phyloP scores from a whole-genome alignment of 1,140 invertebrate genomes.

The Orchesella cincta region DNA sequence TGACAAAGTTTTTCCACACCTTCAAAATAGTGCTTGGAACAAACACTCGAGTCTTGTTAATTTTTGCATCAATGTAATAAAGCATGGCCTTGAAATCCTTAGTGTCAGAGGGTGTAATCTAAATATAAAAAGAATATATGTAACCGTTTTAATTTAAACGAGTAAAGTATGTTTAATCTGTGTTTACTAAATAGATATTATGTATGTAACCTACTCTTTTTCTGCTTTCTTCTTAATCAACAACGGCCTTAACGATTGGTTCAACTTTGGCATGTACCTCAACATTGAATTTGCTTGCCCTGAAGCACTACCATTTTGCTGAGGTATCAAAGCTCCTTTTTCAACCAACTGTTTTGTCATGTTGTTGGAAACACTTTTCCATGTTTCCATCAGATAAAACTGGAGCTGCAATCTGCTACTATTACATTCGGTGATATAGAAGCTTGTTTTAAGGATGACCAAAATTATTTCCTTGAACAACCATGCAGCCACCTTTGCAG shows the following conservation, averaged over 20 bases:
- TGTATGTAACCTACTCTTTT: background rate
- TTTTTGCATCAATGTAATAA: conserved; percentile 24
- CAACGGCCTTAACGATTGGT: background rate
- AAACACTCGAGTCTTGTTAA: background rate
- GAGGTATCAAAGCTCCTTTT: conserved; percentile 12
- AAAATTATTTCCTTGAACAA: conserved; percentile 33
- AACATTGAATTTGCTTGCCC: background rate
- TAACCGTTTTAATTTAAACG: too few relatives aligned
- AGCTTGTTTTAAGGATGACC: conserved; percentile 15
- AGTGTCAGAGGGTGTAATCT: too few relatives aligned
- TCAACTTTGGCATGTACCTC: background rate
- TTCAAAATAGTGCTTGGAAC: background rate
- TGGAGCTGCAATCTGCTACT: background rate
- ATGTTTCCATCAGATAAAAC: conserved; percentile 35
- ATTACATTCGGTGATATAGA: conserved; percentile 38
- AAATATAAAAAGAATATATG: too few relatives aligned
- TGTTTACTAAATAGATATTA: too few relatives aligned
- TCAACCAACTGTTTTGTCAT: conserved; percentile 1
- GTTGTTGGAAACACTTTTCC: conserved; percentile 24
- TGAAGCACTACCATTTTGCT: too few relatives aligned
- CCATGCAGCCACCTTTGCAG: conserved; percentile 35
- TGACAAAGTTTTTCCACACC: conserved; percentile 27
- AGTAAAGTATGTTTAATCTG: too few relatives aligned
- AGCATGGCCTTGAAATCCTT: conserved; percentile 1
- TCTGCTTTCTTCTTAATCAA: background rate